phyloP scores from a whole-genome alignment of 2,888 invertebrate species.

The Ormyrus nitidulus region DNA sequence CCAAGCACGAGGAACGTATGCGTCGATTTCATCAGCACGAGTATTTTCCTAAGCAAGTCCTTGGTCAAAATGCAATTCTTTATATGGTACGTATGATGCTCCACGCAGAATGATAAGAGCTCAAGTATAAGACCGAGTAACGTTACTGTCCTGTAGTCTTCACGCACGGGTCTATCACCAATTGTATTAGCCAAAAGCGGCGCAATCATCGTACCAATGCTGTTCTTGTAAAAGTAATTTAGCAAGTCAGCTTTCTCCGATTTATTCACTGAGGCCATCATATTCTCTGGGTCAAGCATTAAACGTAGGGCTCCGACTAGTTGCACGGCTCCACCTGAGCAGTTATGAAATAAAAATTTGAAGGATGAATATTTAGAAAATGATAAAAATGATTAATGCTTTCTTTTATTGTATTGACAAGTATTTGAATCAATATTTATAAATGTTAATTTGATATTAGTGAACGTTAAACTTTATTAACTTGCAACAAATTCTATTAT shows the following conservation, averaged over 20 bases:
- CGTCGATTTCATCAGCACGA: slow-evolving; percentile 96
- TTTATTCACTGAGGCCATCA: slow-evolving; percentile 94
- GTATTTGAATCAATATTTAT: background rate
- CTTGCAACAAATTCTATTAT: no score
- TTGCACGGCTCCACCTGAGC: slow-evolving; percentile 91
- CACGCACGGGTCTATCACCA: slow-evolving; percentile 91
- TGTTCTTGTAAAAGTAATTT: slow-evolving; percentile 98
- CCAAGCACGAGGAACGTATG: slow-evolving; percentile 98
- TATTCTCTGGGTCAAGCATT: slow-evolving; percentile 97
- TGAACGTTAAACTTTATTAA: no score
- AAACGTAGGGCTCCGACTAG: slow-evolving; percentile 95
- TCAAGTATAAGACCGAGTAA: slow-evolving; percentile 95
- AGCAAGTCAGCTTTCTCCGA: slow-evolving; percentile 99
- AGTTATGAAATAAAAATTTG: no score
- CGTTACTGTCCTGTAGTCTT: slow-evolving; percentile 98
- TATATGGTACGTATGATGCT: slow-evolving; percentile 99
- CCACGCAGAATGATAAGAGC: slow-evolving; percentile 97
- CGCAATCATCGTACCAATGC: slow-evolving; percentile 96
- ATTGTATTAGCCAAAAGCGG: slow-evolving; percentile 96
- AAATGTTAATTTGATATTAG: background rate
- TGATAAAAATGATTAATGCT: background rate
- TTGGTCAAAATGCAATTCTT: slow-evolving; percentile 98
- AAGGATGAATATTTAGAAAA: background rate
- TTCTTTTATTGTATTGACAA: background rate
- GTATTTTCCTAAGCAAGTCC: slow-evolving; percentile 94